Evolutionary conservation across 2,797 vertebrate genomes (phyloP).

Genomic region (Phoebastria nigripes): DNA sequence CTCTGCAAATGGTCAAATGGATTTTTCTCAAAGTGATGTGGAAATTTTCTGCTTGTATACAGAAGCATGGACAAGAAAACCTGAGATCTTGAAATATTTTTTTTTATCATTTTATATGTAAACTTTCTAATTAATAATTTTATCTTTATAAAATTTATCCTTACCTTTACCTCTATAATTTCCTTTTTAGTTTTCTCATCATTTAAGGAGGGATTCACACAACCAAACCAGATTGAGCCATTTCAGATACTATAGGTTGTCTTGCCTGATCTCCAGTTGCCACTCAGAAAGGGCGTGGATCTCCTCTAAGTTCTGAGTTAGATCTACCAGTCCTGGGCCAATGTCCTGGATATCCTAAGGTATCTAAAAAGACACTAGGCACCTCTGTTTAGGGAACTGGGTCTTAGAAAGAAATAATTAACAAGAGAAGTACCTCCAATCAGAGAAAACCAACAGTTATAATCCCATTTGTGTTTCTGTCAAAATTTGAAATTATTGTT

Average conservation of each 20-base stretch:
- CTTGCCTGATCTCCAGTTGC: background rate
- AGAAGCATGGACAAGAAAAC: background rate
- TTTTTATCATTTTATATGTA: background rate
- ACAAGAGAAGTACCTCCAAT: background rate
- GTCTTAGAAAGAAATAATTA: background rate
- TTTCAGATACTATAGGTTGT: background rate
- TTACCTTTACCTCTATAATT: background rate
- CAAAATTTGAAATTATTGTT: slow-evolving; percentile 1
- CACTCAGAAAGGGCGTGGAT: background rate
- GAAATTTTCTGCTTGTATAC: background rate
- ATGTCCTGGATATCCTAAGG: background rate
- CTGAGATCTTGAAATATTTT: background rate
- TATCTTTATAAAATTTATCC: background rate
- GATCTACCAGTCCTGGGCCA: background rate
- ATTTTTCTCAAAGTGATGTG: slow-evolving; percentile 14
- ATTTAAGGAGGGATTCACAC: background rate
- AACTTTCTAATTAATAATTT: background rate
- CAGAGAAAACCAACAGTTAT: background rate
- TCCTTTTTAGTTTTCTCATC: background rate
- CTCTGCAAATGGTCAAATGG: slow-evolving; percentile 53
- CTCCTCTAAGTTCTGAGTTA: background rate
- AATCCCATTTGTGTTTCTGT: background rate
- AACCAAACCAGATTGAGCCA: background rate
- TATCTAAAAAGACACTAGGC: background rate
- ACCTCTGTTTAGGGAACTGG: background rate